Base-by-base conservation (phyloP, 2,113 vertebrate species). In the Cyanoliseus patagonus region DNA sequence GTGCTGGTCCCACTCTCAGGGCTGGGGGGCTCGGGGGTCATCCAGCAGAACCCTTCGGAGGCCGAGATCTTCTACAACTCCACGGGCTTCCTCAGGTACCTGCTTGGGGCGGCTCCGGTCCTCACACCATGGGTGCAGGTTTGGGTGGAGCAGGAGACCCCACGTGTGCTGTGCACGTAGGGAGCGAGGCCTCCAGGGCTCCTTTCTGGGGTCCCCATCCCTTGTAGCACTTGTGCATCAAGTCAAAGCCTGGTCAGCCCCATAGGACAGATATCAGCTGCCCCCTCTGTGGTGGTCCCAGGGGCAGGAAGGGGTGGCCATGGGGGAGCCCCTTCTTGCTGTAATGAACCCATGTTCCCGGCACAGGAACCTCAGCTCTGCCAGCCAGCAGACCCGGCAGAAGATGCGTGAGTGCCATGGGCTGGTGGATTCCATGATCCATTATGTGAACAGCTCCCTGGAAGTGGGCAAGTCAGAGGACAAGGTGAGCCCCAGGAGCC, bases 31-130 rank as follows among this genome's bases (percentile, higher is more conserved):
- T 97, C 97, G 0, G 97, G 98, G 3, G 94, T 98, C 75, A 97
- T 97, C 91, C 96, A 98, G 61, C 98, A 99, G 79, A 98, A 98
- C 25, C 97, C 98, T 2, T 99, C 99, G 0, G 99, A 99, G 96
- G 98, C 97, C 0, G 99, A 99, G 76, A 98, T 99, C 89, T 99
- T 99, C 96, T 98, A 99, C 95, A 99, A 99, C 35, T 98, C 99
- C 92, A 99, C 99, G 0, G 99, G 99, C 88, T 99, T 99, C 96
- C 98, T 99, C 96, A 99, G 99, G 99, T 99, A 96, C 9, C 39
- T 64, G 46, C 55, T 25, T 51, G 8, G 25, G n/a, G 46, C 1
- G 1, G 30, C 35, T 14, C 47, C 1, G 0, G 11, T n/a, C 30
- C 30, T 68, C 9, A 13, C 3, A 1, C 27, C 14, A 39, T 1